Percentiles rank a stretch among this genome's conserved stretches.
Conservation (phyloP, 2,888 invertebrate species). For the Eristalinus sepulchralis region DNA sequence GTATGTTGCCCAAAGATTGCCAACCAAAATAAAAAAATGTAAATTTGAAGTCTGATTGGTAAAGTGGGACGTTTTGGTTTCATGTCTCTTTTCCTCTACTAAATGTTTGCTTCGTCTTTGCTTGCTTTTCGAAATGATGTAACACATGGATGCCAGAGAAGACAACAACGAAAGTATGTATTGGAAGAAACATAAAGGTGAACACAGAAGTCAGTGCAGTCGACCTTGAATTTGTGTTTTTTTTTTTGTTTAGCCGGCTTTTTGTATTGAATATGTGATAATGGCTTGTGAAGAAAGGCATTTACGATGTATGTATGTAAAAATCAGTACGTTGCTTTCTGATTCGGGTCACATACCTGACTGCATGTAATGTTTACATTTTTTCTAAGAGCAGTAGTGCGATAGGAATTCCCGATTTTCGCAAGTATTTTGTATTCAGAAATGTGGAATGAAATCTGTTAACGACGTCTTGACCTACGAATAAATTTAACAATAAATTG, state of each 20-base stretch:
- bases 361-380: slow-evolving; percentile 12
- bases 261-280: slow-evolving; percentile 62
- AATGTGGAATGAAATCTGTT: slow-evolving; percentile 16
- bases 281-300: slow-evolving; percentile 44
- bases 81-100: slow-evolving; percentile 34
- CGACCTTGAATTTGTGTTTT: slow-evolving; percentile 78
- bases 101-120: slow-evolving; percentile 18
- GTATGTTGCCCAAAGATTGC: slow-evolving; percentile 56
- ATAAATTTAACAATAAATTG: not conserved
- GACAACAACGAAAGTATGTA: slow-evolving; percentile 21
- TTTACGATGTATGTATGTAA: slow-evolving; percentile 29
- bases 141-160: slow-evolving; percentile 55
- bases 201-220: slow-evolving; percentile 42
- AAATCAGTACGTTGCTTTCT: slow-evolving; percentile 11
- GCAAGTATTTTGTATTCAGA: not conserved
- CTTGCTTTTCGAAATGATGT: slow-evolving; percentile 55
- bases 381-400: not conserved
- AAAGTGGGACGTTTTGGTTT: slow-evolving; percentile 37
- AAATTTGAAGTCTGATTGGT: slow-evolving; percentile 52
- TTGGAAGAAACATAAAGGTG: slow-evolving; percentile 54
- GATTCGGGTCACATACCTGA: slow-evolving; percentile 5
- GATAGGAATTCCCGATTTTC: slow-evolving; percentile 18
- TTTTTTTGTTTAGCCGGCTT: slow-evolving; percentile 69
- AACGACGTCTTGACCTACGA: slow-evolving; percentile 5
- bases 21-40: slow-evolving; percentile 53